Evolutionary conservation across 2,797 vertebrate genomes (phyloP), one percentile per base, ranked within the genome.

Genomic region (Graptemys geographica): DNA sequence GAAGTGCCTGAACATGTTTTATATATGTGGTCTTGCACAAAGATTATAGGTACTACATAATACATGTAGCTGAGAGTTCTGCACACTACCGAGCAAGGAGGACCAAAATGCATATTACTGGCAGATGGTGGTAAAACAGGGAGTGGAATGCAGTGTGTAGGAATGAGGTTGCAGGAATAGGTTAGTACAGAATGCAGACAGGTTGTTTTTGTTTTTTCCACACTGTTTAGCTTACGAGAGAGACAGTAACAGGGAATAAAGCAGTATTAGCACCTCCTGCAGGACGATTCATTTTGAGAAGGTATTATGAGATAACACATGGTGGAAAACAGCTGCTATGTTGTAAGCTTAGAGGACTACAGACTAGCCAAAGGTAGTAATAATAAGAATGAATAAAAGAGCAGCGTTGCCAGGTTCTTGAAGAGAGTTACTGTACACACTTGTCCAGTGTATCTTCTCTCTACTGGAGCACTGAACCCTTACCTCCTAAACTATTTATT

Each of bases 171-270:
- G 89, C 12, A 79, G 44, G 65, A 87, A 86, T 55, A 81, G 11
- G 31, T 65, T 62, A 80, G 85, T 69, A 33, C 18, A 80, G 57
- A 93, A 69, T 53, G 28, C 65, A 92, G 56, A 1, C 7, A 9
- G 27, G 10, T 49, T 31, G 1, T 3, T 28, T 82, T 81, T 56
- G 83, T 0, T 0, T 62, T n/a, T 87, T 82, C 33, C 9, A 27
- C 13, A 51, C 44, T 13, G 5, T 44, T 37, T 13, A 90, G 12
- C 37, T 23, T 51, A 59, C 10, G 62, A 69, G 33, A 21, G 62
- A 37, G 9, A n/a, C 33, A 21, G 33, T 37, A 19, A 69, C 33
- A 69, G 33, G 33, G 18, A 69, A 69, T 69, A 69, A 69, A 69
- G 33, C 12, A 59, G 44, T 83, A 78, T 59, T 80, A 78, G 80